Evolutionary conservation across 2,113 vertebrate species (phyloP), one percentile per base, ranked within the genome.

Genomic region (Rhynchopsitta pachyrhyncha): DNA sequence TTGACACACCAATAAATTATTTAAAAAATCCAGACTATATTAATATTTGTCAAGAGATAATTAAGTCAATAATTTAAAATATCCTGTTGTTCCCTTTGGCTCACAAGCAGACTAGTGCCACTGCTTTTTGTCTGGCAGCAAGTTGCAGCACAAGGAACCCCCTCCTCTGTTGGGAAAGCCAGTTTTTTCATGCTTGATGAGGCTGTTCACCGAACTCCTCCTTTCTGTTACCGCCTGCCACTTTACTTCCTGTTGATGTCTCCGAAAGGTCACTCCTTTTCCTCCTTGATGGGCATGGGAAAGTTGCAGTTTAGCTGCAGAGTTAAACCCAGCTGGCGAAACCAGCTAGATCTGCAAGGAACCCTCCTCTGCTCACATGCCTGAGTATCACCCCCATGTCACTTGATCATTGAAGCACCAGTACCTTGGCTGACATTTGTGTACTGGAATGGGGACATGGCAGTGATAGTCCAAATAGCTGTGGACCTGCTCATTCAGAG

Each of bases 401-500:
- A 13, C 39, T 41, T 41, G 13, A 25, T 33, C n/a, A 75, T 25
- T 9, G 53, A 60, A 73, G 74, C 46, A 49, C 8, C 33, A 39
- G 23, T 29, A 46, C 44, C 28, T 41, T 20, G 11, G 25, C 46
- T 55, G 50, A 68, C 29, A 44, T 44, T 41, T 0, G 15, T 9
- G 33, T 11, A 9, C 60, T 23, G 24, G 20, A 31, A 86, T 2
- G 7, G 25, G 15, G 39, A 42, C 46, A 6, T 5, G 35, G 35
- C 14, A 75, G 47, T 1, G 0, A 28, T 8, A 42, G 25, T 68
- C n/a, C 35, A 41, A 53, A 42, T 27, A 23, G 20, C 19, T 57
- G 35, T 2, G 3, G 35, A 15, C 2, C 2, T 24, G 10, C 33
- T 29, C 1, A 4, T 67, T n/a, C 39, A 52, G 39, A 14, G 35